Percentiles rank a stretch among this genome's conserved stretches.
phyloP scores from a whole-genome alignment of 2,888 invertebrate genomes.

The Minunthozetes semirufus region DNA sequence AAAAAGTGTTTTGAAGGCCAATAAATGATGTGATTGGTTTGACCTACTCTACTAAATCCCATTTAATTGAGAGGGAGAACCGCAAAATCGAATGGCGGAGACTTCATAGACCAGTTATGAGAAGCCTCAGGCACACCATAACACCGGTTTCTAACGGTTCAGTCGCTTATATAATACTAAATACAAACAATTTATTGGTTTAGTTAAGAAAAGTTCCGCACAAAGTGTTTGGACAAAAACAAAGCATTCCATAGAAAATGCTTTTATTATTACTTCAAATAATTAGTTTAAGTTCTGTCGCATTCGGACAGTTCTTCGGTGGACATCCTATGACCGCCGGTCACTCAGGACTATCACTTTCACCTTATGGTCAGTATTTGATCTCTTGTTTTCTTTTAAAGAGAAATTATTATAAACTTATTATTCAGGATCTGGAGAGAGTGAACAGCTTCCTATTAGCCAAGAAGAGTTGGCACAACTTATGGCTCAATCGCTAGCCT shows the following conservation, averaged over 20 bases:
- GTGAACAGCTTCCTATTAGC: constrained; percentile 34
- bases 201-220: background rate
- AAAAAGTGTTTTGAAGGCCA: constrained; percentile 27
- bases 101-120: constrained; percentile 24
- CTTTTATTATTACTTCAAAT: background rate
- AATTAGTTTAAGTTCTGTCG: background rate
- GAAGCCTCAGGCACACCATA: background rate
- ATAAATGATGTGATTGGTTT: background rate
- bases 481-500: constrained; percentile 35
- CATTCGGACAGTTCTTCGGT: background rate
- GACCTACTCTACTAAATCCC: constrained; percentile 1
- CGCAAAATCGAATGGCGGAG: constrained; percentile 6
- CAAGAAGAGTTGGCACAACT: constrained; percentile 36
- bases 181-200: background rate
- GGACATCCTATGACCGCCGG: background rate
- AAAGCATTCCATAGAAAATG: background rate
- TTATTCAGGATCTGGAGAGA: background rate
- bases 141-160: background rate
- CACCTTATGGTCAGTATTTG: background rate
- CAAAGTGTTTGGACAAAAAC: background rate
- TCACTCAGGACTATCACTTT: background rate
- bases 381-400: background rate
- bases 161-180: constrained; percentile 10
- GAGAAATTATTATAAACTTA: background rate
- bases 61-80: background rate